These are phyloP conservation scores for Chascanopsetta lugubris DNA, from an alignment of 2,113 vertebrate species.

Conservation along the genomic window DNA sequence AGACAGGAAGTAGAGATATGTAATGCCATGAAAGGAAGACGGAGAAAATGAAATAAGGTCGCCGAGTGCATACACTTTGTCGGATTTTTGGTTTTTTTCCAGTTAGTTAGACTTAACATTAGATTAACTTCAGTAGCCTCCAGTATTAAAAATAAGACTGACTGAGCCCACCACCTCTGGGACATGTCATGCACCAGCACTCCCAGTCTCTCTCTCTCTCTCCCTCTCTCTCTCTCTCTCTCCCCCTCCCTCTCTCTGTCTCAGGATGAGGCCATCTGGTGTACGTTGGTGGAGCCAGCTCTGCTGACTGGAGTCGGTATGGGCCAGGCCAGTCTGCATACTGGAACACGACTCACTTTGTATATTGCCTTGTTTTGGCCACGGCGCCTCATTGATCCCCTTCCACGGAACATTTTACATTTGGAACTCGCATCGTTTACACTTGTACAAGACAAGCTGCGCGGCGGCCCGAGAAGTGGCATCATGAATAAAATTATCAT, in stretches of 20 bases:
- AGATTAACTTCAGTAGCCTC: constrained; percentile 53
- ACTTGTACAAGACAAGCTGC: constrained; percentile 56
- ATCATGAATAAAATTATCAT: constrained; percentile 71
- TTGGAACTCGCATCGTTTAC: constrained; percentile 63
- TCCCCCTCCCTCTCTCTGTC: constrained; percentile 41
- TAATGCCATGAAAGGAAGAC: constrained; percentile 9
- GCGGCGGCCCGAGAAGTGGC: constrained; percentile 50
- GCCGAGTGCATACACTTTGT: constrained; percentile 22
- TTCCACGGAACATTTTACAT: constrained; percentile 65
- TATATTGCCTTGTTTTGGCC: constrained; percentile 64
- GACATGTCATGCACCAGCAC: constrained; percentile 66
- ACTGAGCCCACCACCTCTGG: constrained; percentile 68
- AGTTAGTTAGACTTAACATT: constrained; percentile 60
- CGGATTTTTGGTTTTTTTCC: constrained; percentile 51
- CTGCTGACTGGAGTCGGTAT: constrained; percentile 51
- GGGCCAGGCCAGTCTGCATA: constrained; percentile 55
- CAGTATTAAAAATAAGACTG: constrained; percentile 54
- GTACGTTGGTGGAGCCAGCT: constrained; percentile 63
- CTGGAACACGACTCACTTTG: constrained; percentile 62
- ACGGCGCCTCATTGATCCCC: constrained; percentile 37
- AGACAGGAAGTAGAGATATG: constrained; percentile 6
- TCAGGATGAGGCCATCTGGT: constrained; percentile 72
- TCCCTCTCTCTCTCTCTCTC: constrained; percentile 16
- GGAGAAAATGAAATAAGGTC: constrained; percentile 1
- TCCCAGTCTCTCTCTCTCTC: constrained; percentile 45